Base-by-base conservation (phyloP, 2,797 vertebrate species). In the Psittacula echo region DNA sequence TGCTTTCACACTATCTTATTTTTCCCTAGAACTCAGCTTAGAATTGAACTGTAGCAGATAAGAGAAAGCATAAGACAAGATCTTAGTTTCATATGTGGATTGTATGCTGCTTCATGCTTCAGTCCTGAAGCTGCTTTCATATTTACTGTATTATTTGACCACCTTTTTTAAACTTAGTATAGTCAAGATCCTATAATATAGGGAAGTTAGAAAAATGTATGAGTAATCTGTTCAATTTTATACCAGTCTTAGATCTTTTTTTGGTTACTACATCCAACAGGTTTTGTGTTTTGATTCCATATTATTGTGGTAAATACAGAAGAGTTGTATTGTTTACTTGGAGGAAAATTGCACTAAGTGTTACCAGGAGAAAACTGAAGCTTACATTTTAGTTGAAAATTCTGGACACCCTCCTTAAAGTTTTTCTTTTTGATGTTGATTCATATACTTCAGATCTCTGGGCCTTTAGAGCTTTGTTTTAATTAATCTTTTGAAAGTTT, bases 401-500 rank as follows among this genome's bases (percentile, higher is more conserved):
- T 80, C 87, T 71, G 30, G 78, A 82, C 34, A 58, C 13, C 19
- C 34, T 83, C 42, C 74, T 82, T 88, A 85, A 88, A 95, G 30
- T 41, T 90, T 90, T 88, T 72, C 56, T 90, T 86, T 90, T 87
- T 92, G 65, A 83, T 91, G 41, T 89, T 93, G 67, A 45, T 84
- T 94, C 74, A 84, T n/a, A 44, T 48, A 77, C 74, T 90, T 94
- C 78, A 73, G 34, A 53, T 82, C 42, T 83, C 48, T 92, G 37
- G 23, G 8, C 0, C 24, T 94, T 94, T 58, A 80, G 27, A 93
- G 56, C 51, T 88, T 86, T 86, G 10, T 86, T 92, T 88, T 93
- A 95, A 91, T 91, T 85, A 89, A 91, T 80, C 34, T 94, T 95
- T 74, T 94, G 67, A 89, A 90, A 85, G 29, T 79, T 93, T 77